Percentiles rank a stretch among this genome's conserved stretches.
These are phyloP conservation scores for Cordilura impudica DNA, from an alignment of 2,888 invertebrate genomes.

Conservation along the genomic window DNA sequence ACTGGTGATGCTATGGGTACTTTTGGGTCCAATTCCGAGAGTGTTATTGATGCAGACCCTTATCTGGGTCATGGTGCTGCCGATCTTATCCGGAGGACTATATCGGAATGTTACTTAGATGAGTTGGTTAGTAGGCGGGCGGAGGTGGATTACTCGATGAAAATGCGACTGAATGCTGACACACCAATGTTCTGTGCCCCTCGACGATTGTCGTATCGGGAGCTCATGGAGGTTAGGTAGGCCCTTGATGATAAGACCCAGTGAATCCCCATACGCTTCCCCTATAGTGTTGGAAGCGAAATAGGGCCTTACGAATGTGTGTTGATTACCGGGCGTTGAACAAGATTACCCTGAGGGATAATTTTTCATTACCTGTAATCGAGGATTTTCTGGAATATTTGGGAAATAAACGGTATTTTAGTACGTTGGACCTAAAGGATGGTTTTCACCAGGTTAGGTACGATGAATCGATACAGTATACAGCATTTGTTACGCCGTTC, in stretches of 20 bases:
- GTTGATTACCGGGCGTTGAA: conserved; percentile 10
- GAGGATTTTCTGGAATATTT: conserved; percentile 16
- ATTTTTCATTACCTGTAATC: not conserved
- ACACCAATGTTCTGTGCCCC: not conserved
- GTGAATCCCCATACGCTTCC: too few species aligned
- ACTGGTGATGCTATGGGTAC: not conserved
- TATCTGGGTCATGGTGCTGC: not conserved
- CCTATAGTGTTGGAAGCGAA: not conserved
- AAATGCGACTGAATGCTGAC: not conserved
- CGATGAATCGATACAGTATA: not conserved
- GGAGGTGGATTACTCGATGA: not conserved
- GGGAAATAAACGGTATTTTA: conserved; percentile 4
- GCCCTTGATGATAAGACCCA: not conserved
- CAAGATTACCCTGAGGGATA: too few species aligned
- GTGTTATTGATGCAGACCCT: not conserved
- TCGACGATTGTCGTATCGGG: conserved; percentile 4
- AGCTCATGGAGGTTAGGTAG: not conserved
- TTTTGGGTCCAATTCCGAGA: not conserved
- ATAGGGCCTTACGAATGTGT: conserved; percentile 11
- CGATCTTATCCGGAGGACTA: not conserved
- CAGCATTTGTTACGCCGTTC: not conserved
- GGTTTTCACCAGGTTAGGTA: conserved; percentile 12
- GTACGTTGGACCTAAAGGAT: conserved; percentile 4
- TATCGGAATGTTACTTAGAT: not conserved
- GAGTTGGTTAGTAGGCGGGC: not conserved